Conservation (phyloP, 2,888 invertebrate species). For the Drosophila neutralis region DNA sequence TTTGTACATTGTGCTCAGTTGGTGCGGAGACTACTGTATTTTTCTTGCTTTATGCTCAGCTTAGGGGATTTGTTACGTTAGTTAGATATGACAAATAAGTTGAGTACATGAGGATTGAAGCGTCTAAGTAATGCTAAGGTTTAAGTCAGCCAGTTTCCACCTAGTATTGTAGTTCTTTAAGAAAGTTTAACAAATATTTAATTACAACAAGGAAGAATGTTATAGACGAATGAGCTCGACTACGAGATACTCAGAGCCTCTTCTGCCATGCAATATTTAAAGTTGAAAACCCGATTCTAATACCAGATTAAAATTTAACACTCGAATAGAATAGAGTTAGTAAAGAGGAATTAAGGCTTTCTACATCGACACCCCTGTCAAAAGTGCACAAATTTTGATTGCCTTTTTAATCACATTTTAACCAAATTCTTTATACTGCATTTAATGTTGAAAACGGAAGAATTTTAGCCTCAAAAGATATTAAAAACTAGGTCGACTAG, state of each 20-base stretch:
- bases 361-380: too few relatives aligned
- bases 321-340: too few relatives aligned
- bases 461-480: too few relatives aligned
- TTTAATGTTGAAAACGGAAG: too few relatives aligned
- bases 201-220: not conserved
- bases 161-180: not conserved
- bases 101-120: conserved; percentile 19
- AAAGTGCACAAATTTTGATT: not conserved
- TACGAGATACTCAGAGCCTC: not conserved
- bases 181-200: not conserved
- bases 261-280: not conserved
- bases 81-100: conserved; percentile 28
- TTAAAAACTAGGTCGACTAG: not conserved
- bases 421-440: too few relatives aligned
- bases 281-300: not conserved
- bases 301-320: too few relatives aligned
- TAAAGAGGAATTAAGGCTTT: too few relatives aligned
- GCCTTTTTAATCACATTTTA: too few relatives aligned
- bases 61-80: conserved; percentile 30
- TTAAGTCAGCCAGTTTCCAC: not conserved
- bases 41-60: conserved; percentile 23
- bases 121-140: conserved; percentile 6
- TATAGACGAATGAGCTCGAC: not conserved
- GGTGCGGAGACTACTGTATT: not conserved
- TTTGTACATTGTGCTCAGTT: conserved; percentile 16